Percentiles rank a stretch among this genome's conserved stretches.
These are phyloP conservation scores for Melipona bicolor DNA, from an alignment of 2,888 invertebrate genomes.

Conservation along the genomic window DNA sequence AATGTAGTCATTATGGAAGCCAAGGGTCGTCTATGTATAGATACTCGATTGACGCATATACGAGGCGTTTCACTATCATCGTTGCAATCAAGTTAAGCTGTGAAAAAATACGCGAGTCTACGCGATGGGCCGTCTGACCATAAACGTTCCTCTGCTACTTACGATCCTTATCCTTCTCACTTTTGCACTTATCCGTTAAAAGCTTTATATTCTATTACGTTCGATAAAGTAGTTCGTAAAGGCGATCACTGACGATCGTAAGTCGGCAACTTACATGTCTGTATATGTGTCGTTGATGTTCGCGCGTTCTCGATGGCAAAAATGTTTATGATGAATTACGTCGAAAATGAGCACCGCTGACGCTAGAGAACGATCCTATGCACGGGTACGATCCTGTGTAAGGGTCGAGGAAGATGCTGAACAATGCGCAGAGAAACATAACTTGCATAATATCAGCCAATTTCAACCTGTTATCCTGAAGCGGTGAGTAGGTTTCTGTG, in stretches of 20 bases:
- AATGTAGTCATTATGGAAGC: conserved; percentile 18
- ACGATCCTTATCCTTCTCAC: neutral
- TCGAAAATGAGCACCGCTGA: conserved; percentile 5
- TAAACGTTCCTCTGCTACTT: neutral
- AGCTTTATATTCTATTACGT: neutral
- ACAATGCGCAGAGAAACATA: conserved; percentile 72
- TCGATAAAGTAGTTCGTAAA: neutral
- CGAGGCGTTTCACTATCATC: neutral
- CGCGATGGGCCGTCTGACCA: neutral
- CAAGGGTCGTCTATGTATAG: conserved; percentile 26
- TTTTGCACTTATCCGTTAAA: neutral
- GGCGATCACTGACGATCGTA: neutral
- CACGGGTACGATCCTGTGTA: conserved; percentile 12
- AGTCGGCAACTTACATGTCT: too few species aligned
- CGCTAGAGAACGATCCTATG: conserved; percentile 38
- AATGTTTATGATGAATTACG: conserved; percentile 7
- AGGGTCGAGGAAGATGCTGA: conserved; percentile 53
- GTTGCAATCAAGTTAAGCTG: neutral
- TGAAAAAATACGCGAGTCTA: neutral
- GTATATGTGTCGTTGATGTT: neutral
- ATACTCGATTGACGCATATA: conserved; percentile 10
- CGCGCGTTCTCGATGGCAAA: neutral
- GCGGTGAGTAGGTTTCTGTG: conserved; percentile 46
- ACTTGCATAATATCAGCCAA: conserved; percentile 74
- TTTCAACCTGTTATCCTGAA: conserved; percentile 57